phyloP scores from a whole-genome alignment of 2,113 vertebrate genomes.

The Epinephelus cyanopodus region DNA sequence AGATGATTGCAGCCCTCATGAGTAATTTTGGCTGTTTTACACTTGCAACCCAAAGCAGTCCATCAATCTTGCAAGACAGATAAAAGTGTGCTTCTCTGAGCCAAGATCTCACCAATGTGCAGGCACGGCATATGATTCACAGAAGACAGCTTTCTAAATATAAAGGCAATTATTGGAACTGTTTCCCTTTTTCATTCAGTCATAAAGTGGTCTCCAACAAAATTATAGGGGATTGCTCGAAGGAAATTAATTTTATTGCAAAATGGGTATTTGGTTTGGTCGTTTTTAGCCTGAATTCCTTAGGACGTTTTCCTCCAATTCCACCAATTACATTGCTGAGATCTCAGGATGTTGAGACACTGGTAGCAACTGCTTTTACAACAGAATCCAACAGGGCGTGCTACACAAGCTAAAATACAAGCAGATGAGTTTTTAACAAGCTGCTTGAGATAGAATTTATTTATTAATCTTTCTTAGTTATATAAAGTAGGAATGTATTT shows the following conservation, averaged over 20 bases:
- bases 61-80: constrained; percentile 33
- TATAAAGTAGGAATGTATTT: background rate
- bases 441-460: background rate
- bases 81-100: constrained; percentile 17
- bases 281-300: background rate
- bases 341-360: background rate
- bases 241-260: background rate
- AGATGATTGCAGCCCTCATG: constrained; percentile 40
- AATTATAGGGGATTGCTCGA: background rate
- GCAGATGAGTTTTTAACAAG: background rate
- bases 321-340: background rate
- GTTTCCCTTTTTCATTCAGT: constrained; percentile 3
- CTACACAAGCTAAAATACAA: background rate
- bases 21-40: constrained; percentile 46
- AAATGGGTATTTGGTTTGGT: background rate
- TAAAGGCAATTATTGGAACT: constrained; percentile 16
- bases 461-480: background rate
- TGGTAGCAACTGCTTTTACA: background rate
- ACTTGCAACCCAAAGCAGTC: constrained; percentile 7
- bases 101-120: constrained; percentile 45
- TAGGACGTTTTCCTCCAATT: background rate
- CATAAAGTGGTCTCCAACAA: background rate
- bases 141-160: constrained; percentile 26
- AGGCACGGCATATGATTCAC: constrained; percentile 1
- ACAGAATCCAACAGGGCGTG: background rate